Evolutionary conservation across 2,888 invertebrate genomes (phyloP), one percentile per base, ranked within the genome.

Genomic region (Petrophora chlorosata): DNA sequence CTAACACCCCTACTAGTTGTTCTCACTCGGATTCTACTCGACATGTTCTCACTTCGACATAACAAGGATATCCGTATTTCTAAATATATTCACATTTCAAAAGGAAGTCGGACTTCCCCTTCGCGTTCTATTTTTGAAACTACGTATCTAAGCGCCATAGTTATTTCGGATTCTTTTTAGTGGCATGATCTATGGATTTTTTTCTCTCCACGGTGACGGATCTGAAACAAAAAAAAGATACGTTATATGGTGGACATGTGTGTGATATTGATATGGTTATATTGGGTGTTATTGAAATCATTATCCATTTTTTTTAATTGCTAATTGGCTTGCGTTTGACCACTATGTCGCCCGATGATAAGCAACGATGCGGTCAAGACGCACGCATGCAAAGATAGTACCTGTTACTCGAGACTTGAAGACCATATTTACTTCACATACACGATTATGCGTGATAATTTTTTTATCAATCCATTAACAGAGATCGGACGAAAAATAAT

Each of bases 1-100:
- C 76, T 76, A 3, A 82, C 84, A 49, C 83, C 80, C 55, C 87
- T 82, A 74, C 83, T 79, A 10, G 78, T 84, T 53, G 82, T 70
- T 65, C 70, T 72, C 42, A 79, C 56, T 62, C 76, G 17, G 17
- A 38, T 75, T 65, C 67, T 65, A 59, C 72, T 73, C 63, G 70
- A 70, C 83, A 82, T 83, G 57, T 65, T 79, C 34, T 44, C 53
- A 51, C 59, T 59, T 61, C 68, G 68, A 64, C 76, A 75, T 78
- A 74, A 74, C 71, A 73, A 62, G 74, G 69, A 79, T 73, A 75
- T 79, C 79, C 79, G 77, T 65, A 50, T 38, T 30, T 43, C 49
- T 50, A 50, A 57, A 66, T 70, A 69, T 76, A 76, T 73, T 85
- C 78, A 85, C 84, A 87, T 86, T 76, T 85, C 74, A 72, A 63